These are phyloP conservation scores for Stomorhina lunata DNA, from an alignment of 2,888 invertebrate genomes.

Conservation along the genomic window DNA sequence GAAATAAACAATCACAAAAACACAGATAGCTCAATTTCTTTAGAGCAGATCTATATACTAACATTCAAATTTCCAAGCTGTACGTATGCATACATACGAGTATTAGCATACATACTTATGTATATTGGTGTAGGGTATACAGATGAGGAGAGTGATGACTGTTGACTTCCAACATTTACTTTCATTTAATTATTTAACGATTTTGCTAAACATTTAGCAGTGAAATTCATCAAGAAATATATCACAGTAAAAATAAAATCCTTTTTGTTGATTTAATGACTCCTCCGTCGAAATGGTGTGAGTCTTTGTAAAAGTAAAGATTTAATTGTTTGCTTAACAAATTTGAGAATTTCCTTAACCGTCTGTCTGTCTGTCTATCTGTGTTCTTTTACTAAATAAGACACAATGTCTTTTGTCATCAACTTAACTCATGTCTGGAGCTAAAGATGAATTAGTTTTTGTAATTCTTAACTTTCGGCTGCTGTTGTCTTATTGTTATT, in stretches of 20 bases:
- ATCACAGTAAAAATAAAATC: background rate
- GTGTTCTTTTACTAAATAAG: conserved; percentile 28
- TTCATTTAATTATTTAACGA: conserved; percentile 64
- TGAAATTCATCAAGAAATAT: conserved; percentile 11
- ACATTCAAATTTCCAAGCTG: no score
- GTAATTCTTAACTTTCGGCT: conserved; percentile 23
- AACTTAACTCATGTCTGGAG: conserved; percentile 36
- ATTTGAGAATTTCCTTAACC: conserved; percentile 59
- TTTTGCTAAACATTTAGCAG: conserved; percentile 39
- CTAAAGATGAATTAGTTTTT: conserved; percentile 34
- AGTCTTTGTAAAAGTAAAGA: background rate
- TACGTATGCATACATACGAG: no score
- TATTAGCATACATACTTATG: no score
- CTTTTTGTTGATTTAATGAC: conserved; percentile 48
- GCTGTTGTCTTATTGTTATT: conserved; percentile 19
- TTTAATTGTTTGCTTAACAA: conserved; percentile 62
- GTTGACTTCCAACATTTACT: conserved; percentile 60
- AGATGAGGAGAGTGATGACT: conserved; percentile 22
- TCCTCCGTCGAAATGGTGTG: conserved; percentile 3
- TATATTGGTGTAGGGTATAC: no score
- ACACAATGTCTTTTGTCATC: conserved; percentile 62
- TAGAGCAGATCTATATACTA: no score
- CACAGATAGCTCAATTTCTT: no score
- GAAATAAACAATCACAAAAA: no score
- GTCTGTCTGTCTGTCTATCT: conserved; percentile 21